These are phyloP conservation scores for Tachystola acroxantha DNA, from an alignment of 2,888 invertebrate genomes.

Conservation along the genomic window DNA sequence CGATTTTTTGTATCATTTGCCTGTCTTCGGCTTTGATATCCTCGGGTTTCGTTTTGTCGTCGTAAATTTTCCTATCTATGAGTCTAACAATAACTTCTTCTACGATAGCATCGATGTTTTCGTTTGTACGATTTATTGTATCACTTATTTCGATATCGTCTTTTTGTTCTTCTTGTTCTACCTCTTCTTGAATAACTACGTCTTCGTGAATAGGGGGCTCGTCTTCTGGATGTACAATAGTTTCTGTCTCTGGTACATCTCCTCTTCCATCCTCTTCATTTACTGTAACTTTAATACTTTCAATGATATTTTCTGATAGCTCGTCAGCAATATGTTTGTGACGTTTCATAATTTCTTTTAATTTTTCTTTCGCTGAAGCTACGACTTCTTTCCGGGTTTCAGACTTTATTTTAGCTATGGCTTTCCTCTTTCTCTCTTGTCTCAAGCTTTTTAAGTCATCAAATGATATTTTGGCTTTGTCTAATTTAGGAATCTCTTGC, in stretches of 20 bases:
- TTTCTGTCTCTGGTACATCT: conserved; percentile 47
- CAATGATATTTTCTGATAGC: conserved; percentile 39
- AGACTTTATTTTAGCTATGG: conserved; percentile 65
- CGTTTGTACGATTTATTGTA: conserved; percentile 29
- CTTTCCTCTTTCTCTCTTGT: conserved; percentile 60
- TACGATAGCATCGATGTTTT: conserved; percentile 64
- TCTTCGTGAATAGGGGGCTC: neutral
- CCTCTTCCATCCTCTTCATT: conserved; percentile 43
- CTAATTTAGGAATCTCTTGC: conserved; percentile 21
- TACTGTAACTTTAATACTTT: conserved; percentile 22
- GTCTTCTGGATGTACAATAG: conserved; percentile 17
- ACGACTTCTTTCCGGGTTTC: conserved; percentile 68
- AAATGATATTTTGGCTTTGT: conserved; percentile 43
- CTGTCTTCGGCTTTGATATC: conserved; percentile 65
- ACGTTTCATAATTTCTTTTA: conserved; percentile 69
- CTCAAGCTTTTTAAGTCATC: conserved; percentile 49
- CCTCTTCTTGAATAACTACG: conserved; percentile 4
- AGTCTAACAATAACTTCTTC: conserved; percentile 68
- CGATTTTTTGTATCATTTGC: conserved; percentile 64
- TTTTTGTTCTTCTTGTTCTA: neutral
- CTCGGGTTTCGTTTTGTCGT: conserved; percentile 71
- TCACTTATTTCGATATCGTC: conserved; percentile 4
- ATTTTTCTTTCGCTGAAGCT: conserved; percentile 70
- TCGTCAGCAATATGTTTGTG: conserved; percentile 64
- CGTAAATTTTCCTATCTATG: conserved; percentile 72